Evolutionary conservation across 1,140 invertebrate genomes (phyloP), one percentile per base, ranked within the genome.

Genomic region (Polypedilum vanderplanki): DNA sequence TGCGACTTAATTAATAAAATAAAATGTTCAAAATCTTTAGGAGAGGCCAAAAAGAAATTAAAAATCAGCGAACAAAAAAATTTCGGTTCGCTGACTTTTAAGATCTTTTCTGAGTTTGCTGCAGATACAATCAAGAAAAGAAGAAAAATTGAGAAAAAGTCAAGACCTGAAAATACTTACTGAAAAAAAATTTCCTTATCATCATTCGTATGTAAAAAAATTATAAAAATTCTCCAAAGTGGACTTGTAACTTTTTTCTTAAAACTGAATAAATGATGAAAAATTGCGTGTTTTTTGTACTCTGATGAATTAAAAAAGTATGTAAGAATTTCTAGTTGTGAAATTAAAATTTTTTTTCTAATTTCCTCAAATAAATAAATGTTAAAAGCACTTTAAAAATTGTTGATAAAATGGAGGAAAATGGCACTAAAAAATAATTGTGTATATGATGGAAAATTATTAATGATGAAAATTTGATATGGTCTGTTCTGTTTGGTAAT

Each of bases 281-380:
- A 46, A 57, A 57, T n/a, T 57, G 46, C 46, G 46, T 57, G 46
- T 57, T 57, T 57, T 57, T 57, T 57, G 46, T 57, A 57, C 46
- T 57, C 46, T 57, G 46, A 57, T 57, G 46, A 57, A 57, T 12
- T 3, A 46, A 57, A 15, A 57, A 57, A 57, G 15, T 57, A 57
- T 57, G 46, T n/a, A 12, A 57, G 15, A 57, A 57, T 12, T 57
- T 57, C 46, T 57, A 57, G 46, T 57, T 57, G 46, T 57, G 46
- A 57, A 57, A 57, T n/a, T 15, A 15, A 57, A 15, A 12, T 46
- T 46, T 46, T 57, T 57, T 57, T 57, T 12, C 46, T 57, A 57
- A 57, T 57, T 33, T 33, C 24, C 24, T 33, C 24, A 33, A 3
- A n/a, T n/a, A 8, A 57, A 57, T 57, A n/a, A 57, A n/a, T 57